A percentile compares a stretch with the other conserved stretches of the same genome.
These are phyloP conservation scores for Heterocephalus glaber DNA, from an alignment of 2,113 vertebrate species.

Conservation along the genomic window DNA sequence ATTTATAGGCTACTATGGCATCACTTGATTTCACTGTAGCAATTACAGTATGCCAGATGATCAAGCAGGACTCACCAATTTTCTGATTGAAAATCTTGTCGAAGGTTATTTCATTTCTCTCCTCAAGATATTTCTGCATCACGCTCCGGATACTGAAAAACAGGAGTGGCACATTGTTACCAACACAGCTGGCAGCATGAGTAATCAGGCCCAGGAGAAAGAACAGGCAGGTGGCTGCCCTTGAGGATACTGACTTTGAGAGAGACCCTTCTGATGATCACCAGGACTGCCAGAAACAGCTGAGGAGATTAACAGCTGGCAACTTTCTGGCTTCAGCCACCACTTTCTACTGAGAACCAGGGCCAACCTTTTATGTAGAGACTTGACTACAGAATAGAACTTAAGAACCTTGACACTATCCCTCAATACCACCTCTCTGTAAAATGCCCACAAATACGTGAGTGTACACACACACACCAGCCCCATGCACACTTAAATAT, in stretches of 20 bases:
- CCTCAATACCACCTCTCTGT: not conserved
- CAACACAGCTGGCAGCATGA: not conserved
- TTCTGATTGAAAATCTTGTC: constrained; percentile 99
- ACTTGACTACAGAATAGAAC: not conserved
- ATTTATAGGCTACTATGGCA: fast-evolving
- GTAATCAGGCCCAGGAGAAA: not conserved
- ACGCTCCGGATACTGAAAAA: constrained; percentile 95
- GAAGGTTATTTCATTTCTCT: constrained; percentile 95
- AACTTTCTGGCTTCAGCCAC: not conserved
- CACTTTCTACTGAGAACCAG: fast-evolving
- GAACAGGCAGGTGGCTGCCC: fast-evolving
- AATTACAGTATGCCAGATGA: fast-evolving
- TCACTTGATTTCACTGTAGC: fast-evolving
- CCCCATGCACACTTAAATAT: fast-evolving
- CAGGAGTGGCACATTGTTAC: constrained; percentile 37
- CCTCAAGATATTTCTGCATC: constrained; percentile 98
- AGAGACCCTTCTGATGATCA: not conserved
- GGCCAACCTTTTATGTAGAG: not conserved
- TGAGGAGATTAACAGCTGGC: not conserved
- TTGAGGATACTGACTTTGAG: fast-evolving
- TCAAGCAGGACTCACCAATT: constrained; percentile 90
- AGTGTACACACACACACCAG: too few species aligned
- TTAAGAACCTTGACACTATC: not conserved
- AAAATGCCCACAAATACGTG: not conserved
- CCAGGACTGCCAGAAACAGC: fast-evolving